These are phyloP conservation scores for Helicoverpa assulta DNA, from an alignment of 2,888 invertebrate species.

Conservation along the genomic window DNA sequence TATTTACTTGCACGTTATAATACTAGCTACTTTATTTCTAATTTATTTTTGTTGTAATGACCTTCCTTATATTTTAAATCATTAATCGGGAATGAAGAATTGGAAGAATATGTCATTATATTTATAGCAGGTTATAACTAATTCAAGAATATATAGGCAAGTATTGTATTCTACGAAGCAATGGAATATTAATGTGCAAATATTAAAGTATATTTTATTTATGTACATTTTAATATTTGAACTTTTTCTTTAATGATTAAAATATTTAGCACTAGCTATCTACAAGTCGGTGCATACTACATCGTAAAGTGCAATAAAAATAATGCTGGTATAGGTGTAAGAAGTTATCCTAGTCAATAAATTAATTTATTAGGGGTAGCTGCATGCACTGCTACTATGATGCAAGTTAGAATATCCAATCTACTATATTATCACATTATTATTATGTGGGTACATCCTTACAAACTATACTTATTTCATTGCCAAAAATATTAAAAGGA, in stretches of 20 bases:
- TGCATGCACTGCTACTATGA: conserved; percentile 12
- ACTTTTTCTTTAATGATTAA: not conserved
- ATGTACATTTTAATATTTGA: not conserved
- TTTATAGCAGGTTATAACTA: no score
- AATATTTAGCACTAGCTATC: not conserved
- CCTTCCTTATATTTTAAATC: no score
- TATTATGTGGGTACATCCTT: conserved; percentile 53
- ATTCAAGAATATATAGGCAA: no score
- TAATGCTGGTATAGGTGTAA: not conserved
- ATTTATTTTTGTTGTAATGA: not conserved
- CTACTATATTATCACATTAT: conserved; percentile 59
- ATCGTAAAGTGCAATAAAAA: not conserved
- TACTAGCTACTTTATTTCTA: conserved; percentile 7
- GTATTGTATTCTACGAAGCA: no score
- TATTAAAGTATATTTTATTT: not conserved
- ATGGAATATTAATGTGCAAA: no score
- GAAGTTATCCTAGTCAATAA: conserved; percentile 1
- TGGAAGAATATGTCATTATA: no score
- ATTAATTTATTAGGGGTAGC: conserved; percentile 13
- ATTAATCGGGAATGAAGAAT: no score
- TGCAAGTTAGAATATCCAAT: conserved; percentile 7
- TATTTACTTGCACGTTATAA: conserved; percentile 30
- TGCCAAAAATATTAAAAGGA: conserved; percentile 10
- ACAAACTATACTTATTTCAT: conserved; percentile 16
- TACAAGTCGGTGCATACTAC: not conserved